Conservation (phyloP, 37 sponge, comb jelly and placozoan species). For the Beroe ovata region DNA sequence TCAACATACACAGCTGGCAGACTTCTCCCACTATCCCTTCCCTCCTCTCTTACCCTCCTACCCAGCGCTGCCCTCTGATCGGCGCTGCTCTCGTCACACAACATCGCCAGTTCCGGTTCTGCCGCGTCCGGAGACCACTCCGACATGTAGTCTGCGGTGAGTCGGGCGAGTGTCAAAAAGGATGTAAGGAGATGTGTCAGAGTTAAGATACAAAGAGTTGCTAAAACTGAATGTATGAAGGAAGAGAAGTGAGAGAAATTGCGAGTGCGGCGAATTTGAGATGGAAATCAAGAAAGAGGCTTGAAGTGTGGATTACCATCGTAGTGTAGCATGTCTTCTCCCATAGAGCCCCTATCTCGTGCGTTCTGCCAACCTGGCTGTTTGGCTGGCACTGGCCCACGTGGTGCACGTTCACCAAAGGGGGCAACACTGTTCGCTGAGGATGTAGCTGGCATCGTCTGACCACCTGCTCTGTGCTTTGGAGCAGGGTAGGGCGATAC, state of each 20-base stretch:
- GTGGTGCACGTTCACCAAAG: background rate
- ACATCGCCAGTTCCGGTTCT: background rate
- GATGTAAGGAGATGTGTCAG: too few species aligned
- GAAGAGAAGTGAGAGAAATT: too few species aligned
- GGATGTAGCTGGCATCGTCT: background rate
- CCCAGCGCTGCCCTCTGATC: background rate
- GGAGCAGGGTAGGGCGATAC: background rate
- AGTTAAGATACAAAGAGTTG: too few species aligned
- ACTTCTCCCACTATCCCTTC: background rate
- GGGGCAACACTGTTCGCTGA: background rate
- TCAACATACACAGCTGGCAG: conserved; percentile 46
- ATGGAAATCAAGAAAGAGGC: too few species aligned
- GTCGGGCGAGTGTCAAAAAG: too few species aligned
- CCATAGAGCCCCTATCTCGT: too few species aligned
- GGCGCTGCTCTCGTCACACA: background rate
- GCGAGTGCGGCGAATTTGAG: too few species aligned
- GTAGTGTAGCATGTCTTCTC: too few species aligned
- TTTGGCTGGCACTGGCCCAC: background rate
- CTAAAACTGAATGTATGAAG: too few species aligned
- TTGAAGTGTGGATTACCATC: too few species aligned
- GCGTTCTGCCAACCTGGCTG: background rate
- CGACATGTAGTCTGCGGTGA: conserved; percentile 5
- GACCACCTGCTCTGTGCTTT: background rate
- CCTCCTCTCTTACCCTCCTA: background rate
- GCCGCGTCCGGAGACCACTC: conserved; percentile 16